A percentile compares a stretch with the other conserved stretches of the same genome.
phyloP scores from a whole-genome alignment of 2,113 vertebrate species.

The Carettochelys insculpta region DNA sequence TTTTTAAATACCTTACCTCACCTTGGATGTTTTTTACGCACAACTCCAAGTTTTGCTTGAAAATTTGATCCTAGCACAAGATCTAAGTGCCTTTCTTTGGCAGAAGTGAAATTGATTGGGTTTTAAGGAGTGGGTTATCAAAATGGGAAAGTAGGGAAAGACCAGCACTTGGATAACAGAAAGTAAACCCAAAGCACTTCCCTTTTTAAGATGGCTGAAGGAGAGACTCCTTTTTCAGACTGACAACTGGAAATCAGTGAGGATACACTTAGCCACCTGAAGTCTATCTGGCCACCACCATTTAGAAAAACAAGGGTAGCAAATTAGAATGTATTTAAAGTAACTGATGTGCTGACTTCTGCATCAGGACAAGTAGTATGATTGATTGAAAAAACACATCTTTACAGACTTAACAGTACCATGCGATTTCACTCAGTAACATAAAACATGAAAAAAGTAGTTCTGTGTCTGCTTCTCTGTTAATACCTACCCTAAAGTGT shows the following conservation, averaged over 20 bases:
- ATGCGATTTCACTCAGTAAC: background rate
- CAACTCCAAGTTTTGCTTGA: background rate
- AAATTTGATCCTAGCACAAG: background rate
- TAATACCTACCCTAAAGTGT: no score
- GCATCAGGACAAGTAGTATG: background rate
- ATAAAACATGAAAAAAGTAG: no score
- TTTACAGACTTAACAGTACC: background rate
- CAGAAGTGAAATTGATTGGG: background rate
- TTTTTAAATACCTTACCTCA: background rate
- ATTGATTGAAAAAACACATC: background rate
- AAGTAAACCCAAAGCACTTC: background rate
- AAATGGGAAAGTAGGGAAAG: background rate
- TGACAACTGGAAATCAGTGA: background rate
- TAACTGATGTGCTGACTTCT: background rate
- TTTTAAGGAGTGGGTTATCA: background rate
- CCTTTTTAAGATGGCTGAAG: background rate
- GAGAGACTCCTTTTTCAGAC: background rate
- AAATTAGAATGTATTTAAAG: fast-evolving
- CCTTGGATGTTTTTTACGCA: background rate
- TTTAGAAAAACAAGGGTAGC: background rate
- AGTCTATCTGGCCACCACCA: background rate
- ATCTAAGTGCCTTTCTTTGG: background rate
- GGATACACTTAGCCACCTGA: background rate
- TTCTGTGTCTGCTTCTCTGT: no score
- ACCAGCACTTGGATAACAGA: background rate